Percentiles rank a stretch among this genome's conserved stretches.
These are phyloP conservation scores for Monodelphis domestica DNA, from an alignment of 2,797 vertebrate genomes.

Conservation along the genomic window DNA sequence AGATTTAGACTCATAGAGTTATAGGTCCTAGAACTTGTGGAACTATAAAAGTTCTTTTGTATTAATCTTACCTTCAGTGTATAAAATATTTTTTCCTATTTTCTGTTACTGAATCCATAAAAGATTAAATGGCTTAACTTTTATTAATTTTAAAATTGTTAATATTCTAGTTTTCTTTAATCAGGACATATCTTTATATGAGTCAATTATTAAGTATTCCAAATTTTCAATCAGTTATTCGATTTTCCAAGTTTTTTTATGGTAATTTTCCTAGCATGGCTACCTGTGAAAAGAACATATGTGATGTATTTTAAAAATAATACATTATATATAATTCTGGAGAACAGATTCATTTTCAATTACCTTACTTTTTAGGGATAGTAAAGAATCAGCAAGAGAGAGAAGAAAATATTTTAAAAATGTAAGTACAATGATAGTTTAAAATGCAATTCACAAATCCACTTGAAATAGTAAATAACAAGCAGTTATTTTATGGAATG, in stretches of 20 bases:
- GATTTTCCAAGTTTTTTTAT: background rate
- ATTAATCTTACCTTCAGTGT: background rate
- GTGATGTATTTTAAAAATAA: background rate
- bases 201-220: background rate
- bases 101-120: background rate
- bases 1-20: background rate
- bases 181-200: background rate
- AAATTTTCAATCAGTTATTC: background rate
- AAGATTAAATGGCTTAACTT: background rate
- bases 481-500: background rate
- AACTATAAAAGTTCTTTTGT: background rate
- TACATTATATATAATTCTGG: background rate
- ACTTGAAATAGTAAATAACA: background rate
- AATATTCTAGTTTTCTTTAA: background rate
- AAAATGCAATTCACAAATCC: background rate
- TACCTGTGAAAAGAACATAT: no score
- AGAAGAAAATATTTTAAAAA: background rate
- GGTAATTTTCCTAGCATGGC: background rate
- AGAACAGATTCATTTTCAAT: background rate
- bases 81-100: background rate
- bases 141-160: background rate
- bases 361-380: background rate
- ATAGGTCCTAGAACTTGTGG: background rate
- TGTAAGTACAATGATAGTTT: background rate
- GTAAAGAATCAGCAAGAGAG: background rate